phyloP scores from a whole-genome alignment of 1,140 invertebrate genomes.

The Oryzaephilus surinamensis region DNA sequence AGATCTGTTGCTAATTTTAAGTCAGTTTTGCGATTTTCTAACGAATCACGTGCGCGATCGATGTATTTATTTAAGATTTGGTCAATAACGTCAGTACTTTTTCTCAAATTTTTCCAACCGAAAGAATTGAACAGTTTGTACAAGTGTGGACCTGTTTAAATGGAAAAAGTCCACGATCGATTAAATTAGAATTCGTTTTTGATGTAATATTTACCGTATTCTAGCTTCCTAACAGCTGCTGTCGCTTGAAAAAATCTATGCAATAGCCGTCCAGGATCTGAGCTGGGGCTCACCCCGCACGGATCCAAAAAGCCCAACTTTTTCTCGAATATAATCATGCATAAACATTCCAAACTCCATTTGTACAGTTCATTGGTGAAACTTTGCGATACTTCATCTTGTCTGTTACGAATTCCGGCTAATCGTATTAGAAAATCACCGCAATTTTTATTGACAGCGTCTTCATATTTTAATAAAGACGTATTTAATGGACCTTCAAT shows the following conservation, averaged over 20 bases:
- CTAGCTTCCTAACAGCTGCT: conserved; percentile 49
- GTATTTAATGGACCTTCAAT: conserved; percentile 39
- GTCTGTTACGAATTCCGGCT: conserved; percentile 42
- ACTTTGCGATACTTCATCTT: conserved; percentile 47
- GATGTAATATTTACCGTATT: conserved; percentile 35
- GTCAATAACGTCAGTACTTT: conserved; percentile 29
- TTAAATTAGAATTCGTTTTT: conserved; percentile 1
- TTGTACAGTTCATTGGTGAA: conserved; percentile 51
- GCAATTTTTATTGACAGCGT: conserved; percentile 35
- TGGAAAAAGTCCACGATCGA: conserved; percentile 11
- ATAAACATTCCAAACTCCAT: conserved; percentile 57
- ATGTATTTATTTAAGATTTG: conserved; percentile 25
- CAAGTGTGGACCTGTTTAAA: conserved; percentile 47
- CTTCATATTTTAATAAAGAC: conserved; percentile 33
- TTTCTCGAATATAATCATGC: conserved; percentile 30
- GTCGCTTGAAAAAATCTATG: conserved; percentile 48
- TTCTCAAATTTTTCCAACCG: conserved; percentile 44
- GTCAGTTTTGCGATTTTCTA: too few relatives aligned
- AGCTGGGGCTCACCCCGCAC: conserved; percentile 39
- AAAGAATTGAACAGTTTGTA: conserved; percentile 58
- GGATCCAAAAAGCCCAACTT: conserved; percentile 33
- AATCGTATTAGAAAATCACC: conserved; percentile 39
- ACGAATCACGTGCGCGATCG: too few relatives aligned
- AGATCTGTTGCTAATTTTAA: too few relatives aligned
- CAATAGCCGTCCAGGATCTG: conserved; percentile 47